Base-by-base conservation (phyloP, 2,888 invertebrate species). In the Euclidia mi region DNA sequence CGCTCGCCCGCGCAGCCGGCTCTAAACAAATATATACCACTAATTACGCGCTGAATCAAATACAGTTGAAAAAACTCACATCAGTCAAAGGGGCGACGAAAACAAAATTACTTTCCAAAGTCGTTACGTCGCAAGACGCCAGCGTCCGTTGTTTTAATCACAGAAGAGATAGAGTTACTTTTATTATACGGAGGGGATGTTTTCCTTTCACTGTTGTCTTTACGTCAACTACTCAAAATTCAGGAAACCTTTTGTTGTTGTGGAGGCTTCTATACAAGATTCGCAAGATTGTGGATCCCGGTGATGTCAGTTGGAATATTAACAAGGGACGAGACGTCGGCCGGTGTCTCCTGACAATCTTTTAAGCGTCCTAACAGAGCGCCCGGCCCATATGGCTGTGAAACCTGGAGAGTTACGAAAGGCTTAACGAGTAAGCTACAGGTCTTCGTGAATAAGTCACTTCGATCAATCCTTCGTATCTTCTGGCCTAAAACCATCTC, bases 301-400 rank as follows among this genome's bases (percentile, higher is more conserved):
- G 85, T 84, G 87, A 82, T 82, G 87, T 85, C 89, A 88, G 81
- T 81, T 79, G 78, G 89, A 90, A 89, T 90, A 90, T 88, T 88
- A 90, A 90, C 89, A 85, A 90, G 90, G 87, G 87, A 79, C 85
- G 78, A 78, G 77, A 71, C 80, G 80, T 74, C 76, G 79, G 73
- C 75, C 78, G 71, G 62, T 65, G 73, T 72, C 76, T 75, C 65
- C 58, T 76, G 81, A 80, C 87, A 83, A 88, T 87, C 87, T 84
- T 82, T 82, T 85, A 84, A 82, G 83, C 82, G 77, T 71, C 62
- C 67, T 53, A 64, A 76, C 70, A 62, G 55, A 55, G 41, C 48
- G 51, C n/a, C n/a, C n/a, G n/a, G n/a, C n/a, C n/a, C n/a, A n/a
- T n/a, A n/a, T n/a, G n/a, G n/a, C n/a, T n/a, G n/a, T n/a, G n/a